These are phyloP conservation scores for Babyrousa celebensis DNA, from an alignment of 2,797 vertebrate genomes.

Conservation along the genomic window DNA sequence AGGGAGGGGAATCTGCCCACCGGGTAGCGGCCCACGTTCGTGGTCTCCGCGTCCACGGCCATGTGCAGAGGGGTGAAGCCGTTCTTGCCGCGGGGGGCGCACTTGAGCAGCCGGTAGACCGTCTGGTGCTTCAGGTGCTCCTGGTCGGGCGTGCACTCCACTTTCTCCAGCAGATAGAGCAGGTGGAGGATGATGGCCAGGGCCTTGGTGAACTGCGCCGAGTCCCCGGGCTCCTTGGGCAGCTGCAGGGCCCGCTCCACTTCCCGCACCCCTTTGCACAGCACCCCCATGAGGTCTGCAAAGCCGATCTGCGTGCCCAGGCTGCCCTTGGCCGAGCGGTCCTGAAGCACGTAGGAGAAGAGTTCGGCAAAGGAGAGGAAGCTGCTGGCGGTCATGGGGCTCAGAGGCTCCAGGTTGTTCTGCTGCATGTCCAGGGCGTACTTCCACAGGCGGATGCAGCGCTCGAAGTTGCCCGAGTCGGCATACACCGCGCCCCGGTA, in stretches of 20 bases:
- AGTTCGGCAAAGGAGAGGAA: conserved; percentile 98
- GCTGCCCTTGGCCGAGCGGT: conserved; percentile 96
- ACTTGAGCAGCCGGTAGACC: conserved; percentile 96
- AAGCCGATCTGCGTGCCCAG: conserved; percentile 95
- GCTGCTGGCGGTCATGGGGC: conserved; percentile 98
- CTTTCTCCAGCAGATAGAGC: conserved; percentile 96
- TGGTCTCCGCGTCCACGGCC: conserved; percentile 97
- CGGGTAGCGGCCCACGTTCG: conserved; percentile 96
- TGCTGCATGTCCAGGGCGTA: conserved; percentile 99
- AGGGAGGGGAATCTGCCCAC: conserved; percentile 97
- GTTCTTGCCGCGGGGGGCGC: conserved; percentile 95
- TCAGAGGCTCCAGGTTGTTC: conserved; percentile 97
- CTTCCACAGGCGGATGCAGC: conserved; percentile 98
- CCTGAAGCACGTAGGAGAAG: conserved; percentile 98
- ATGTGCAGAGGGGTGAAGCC: conserved; percentile 97
- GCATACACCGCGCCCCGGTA: conserved; percentile 98
- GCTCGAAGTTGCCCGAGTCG: conserved; percentile 97
- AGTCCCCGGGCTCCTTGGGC: conserved; percentile 95
- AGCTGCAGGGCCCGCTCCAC: conserved; percentile 96
- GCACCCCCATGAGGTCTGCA: conserved; percentile 96
- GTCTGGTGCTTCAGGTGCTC: conserved; percentile 97
- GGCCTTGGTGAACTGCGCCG: conserved; percentile 96
- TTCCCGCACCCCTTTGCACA: conserved; percentile 96
- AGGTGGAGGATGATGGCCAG: conserved; percentile 98
- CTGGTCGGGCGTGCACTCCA: conserved; percentile 95